Conservation (phyloP, 37 sponge, comb jelly and placozoan genomes). For the Lycopodina hypogea region DNA sequence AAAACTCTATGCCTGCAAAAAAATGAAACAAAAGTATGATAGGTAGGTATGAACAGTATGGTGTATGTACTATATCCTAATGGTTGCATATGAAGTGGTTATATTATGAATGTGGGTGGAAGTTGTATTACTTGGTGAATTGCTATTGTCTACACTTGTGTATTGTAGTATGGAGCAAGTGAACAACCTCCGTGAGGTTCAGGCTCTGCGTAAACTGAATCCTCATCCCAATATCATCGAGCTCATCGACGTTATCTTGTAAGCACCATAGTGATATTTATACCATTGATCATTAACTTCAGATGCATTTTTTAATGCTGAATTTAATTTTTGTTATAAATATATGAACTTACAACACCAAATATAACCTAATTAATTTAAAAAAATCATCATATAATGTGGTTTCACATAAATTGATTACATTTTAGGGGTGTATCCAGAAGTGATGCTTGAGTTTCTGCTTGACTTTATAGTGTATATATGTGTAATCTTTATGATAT, state of each 20-base stretch:
- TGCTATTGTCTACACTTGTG: neutral
- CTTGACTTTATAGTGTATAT: too few relatives aligned
- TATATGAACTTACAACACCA: neutral
- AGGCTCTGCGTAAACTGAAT: constrained; percentile 87
- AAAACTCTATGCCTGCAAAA: constrained; percentile 94
- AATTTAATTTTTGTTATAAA: neutral
- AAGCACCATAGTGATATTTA: too few relatives aligned
- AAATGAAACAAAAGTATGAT: constrained; percentile 92
- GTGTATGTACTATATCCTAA: too few relatives aligned
- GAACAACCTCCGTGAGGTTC: constrained; percentile 91
- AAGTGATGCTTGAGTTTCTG: too few relatives aligned
- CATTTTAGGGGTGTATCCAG: too few relatives aligned
- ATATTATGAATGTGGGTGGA: constrained; percentile 24
- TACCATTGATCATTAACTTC: neutral
- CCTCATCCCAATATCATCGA: constrained; percentile 95
- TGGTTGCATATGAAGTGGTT: too few relatives aligned
- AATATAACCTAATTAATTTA: too few relatives aligned
- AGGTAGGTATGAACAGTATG: constrained; percentile 34
- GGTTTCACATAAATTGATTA: too few relatives aligned
- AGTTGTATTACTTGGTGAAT: neutral
- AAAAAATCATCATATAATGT: too few relatives aligned
- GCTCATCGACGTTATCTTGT: constrained; percentile 94
- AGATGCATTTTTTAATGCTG: neutral
- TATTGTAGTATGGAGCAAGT: constrained; percentile 82
- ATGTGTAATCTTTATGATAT: too few relatives aligned